These are phyloP conservation scores for Panzeria rudis DNA, from an alignment of 2,888 invertebrate species.

Conservation along the genomic window DNA sequence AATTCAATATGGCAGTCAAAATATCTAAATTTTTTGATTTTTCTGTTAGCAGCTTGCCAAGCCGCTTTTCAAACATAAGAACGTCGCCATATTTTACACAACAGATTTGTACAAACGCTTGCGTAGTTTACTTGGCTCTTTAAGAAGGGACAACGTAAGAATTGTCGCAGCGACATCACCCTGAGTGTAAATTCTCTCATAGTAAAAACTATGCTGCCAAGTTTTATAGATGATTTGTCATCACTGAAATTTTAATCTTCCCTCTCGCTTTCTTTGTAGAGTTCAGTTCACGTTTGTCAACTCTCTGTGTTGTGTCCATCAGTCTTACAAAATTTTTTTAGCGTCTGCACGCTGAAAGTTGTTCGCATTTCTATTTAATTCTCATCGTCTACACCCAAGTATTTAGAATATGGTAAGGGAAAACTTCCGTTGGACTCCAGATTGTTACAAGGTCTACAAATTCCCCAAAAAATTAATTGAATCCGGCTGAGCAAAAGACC, in stretches of 20 bases:
- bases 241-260: conserved; percentile 23
- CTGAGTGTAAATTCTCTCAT: no score
- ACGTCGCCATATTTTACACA: no score
- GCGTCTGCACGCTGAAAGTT: conserved; percentile 64
- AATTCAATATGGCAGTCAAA: no score
- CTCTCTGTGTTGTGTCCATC: conserved; percentile 52
- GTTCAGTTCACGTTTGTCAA: conserved; percentile 61
- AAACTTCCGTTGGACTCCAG: conserved; percentile 41
- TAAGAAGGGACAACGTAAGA: no score
- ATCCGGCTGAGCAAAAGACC: not conserved
- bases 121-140: no score
- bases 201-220: conserved; percentile 33
- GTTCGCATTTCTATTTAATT: conserved; percentile 66
- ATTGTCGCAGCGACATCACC: no score
- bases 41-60: no score
- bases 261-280: conserved; percentile 41
- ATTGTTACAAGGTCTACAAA: conserved; percentile 1
- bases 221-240: conserved; percentile 6
- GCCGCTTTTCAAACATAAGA: no score
- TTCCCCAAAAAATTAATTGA: conserved; percentile 2
- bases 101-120: no score
- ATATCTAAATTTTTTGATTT: no score
- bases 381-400: conserved; percentile 67
- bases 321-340: conserved; percentile 67
- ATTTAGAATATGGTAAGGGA: conserved; percentile 68